Percentiles rank a stretch among this genome's conserved stretches.
Evolutionary conservation across 2,113 vertebrate species (phyloP).

Genomic region (Entelurus aequoreus): DNA sequence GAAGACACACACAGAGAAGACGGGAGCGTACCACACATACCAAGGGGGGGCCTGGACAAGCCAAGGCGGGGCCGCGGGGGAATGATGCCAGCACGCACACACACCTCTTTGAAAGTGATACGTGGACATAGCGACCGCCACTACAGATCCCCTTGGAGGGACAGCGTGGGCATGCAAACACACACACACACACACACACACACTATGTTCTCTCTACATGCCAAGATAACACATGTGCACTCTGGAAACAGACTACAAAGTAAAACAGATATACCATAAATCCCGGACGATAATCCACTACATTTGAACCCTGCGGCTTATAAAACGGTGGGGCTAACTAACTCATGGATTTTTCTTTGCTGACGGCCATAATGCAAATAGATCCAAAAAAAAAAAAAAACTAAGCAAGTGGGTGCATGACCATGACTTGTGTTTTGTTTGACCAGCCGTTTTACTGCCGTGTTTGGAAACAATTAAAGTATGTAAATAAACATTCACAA

Average conservation of each 20-base stretch:
- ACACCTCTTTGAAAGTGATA: slow-evolving; percentile 74
- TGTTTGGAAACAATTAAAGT: too few relatives aligned
- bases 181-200: slow-evolving; percentile 11
- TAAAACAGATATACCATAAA: not conserved
- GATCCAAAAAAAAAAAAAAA: too few relatives aligned
- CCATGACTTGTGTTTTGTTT: too few relatives aligned
- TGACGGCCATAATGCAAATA: too few relatives aligned
- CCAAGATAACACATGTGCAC: slow-evolving; percentile 42
- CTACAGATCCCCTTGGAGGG: slow-evolving; percentile 64
- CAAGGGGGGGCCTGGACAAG: slow-evolving; percentile 53
- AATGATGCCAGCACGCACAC: slow-evolving; percentile 51
- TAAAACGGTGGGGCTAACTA: too few relatives aligned
- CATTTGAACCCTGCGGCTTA: too few relatives aligned
- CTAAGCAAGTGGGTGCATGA: too few relatives aligned
- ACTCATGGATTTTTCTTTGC: too few relatives aligned
- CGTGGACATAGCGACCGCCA: slow-evolving; percentile 61
- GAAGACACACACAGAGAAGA: not conserved
- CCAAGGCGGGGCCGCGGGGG: slow-evolving; percentile 32
- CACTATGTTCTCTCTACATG: slow-evolving; percentile 42
- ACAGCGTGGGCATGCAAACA: slow-evolving; percentile 36
- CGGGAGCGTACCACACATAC: slow-evolving; percentile 58
- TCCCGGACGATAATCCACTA: too few relatives aligned
- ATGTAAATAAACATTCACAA: too few relatives aligned
- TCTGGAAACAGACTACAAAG: slow-evolving; percentile 46
- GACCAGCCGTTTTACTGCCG: too few relatives aligned